Evolutionary conservation across 1,140 invertebrate genomes (phyloP).

Genomic region (Stegodyphus dumicola): DNA sequence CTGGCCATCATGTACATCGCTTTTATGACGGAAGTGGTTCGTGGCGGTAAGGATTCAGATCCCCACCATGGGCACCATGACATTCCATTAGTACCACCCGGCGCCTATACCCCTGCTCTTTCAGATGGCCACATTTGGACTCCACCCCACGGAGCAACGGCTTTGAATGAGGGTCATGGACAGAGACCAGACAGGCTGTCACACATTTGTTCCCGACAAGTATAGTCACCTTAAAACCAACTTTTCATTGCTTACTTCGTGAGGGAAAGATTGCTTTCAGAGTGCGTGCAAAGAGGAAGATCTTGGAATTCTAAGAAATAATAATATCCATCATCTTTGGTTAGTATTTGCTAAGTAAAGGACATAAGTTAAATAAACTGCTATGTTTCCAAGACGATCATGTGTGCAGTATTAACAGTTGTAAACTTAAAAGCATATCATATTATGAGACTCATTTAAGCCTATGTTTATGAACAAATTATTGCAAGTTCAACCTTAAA

Average conservation of each 20-base stretch:
- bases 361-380: no score
- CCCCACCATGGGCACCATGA: background rate
- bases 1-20: constrained; percentile 98
- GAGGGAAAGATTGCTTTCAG: background rate
- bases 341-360: no score
- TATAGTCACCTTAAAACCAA: background rate
- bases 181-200: constrained; percentile 46
- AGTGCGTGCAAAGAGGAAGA: background rate
- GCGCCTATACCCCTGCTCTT: constrained; percentile 11
- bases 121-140: constrained; percentile 47
- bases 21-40: constrained; percentile 90
- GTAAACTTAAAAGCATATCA: no score
- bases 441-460: no score
- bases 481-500: no score
- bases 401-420: no score
- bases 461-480: no score
- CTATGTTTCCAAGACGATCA: no score
- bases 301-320: background rate
- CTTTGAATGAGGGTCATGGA: background rate
- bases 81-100: background rate
- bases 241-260: no score
- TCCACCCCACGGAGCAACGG: constrained; percentile 6
- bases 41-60: constrained; percentile 39
- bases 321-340: no score
- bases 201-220: constrained; percentile 51